These are phyloP conservation scores for Luffia ferchaultella DNA, from an alignment of 2,888 invertebrate species.

Conservation along the genomic window DNA sequence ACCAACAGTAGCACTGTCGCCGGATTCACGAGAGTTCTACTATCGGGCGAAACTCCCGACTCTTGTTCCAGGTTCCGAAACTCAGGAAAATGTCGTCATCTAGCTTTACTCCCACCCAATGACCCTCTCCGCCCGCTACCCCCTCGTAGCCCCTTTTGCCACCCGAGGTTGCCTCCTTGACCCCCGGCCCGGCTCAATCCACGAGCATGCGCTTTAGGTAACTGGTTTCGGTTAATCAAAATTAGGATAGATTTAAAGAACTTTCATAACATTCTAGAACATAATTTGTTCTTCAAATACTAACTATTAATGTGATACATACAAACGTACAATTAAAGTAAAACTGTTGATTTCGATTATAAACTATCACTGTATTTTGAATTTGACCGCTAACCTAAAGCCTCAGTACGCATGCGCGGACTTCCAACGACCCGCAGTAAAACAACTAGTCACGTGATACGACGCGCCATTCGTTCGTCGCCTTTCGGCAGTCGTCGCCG, in stretches of 20 bases:
- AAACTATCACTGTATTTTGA: too few species aligned
- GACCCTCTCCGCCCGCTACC: constrained; percentile 12
- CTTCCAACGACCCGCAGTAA: constrained; percentile 62
- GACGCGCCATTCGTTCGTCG: constrained; percentile 63
- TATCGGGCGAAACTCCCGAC: constrained; percentile 18
- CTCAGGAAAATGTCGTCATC: constrained; percentile 49
- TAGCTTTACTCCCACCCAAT: constrained; percentile 28
- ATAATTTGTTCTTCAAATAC: too few species aligned
- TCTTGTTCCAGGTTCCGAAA: constrained; percentile 28
- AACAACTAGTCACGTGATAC: constrained; percentile 66
- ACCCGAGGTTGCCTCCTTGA: constrained; percentile 5
- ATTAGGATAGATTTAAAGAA: too few species aligned
- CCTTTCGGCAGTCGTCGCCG: constrained; percentile 57
- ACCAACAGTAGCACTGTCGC: background rate
- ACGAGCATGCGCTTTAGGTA: constrained; percentile 38
- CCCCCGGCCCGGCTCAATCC: background rate
- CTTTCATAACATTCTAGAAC: too few species aligned
- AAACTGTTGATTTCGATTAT: too few species aligned
- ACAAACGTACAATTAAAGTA: too few species aligned
- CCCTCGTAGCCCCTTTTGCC: constrained; percentile 18
- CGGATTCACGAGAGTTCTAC: background rate
- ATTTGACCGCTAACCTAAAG: too few species aligned
- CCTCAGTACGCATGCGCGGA: constrained; percentile 52
- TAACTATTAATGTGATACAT: too few species aligned
- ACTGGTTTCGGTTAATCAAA: constrained; percentile 24